Evolutionary conservation across 2,888 invertebrate species (phyloP).

Genomic region (Callimorpha dominula): DNA sequence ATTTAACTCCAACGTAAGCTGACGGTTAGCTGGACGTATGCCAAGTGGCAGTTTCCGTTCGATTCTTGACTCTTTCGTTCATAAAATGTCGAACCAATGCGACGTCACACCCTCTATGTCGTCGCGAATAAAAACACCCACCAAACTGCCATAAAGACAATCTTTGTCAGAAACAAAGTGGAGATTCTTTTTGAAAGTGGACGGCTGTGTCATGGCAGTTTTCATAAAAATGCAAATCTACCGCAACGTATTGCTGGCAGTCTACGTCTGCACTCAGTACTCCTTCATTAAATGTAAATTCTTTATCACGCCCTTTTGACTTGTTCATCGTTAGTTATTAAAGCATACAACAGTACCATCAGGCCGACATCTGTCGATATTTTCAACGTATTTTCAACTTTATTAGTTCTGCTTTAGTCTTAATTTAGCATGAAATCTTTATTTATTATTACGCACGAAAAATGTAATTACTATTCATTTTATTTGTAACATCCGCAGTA

Average conservation of each 20-base stretch:
- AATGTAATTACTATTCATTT: slow-evolving; percentile 51
- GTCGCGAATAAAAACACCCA: slow-evolving; percentile 49
- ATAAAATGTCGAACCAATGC: slow-evolving; percentile 54
- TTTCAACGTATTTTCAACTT: slow-evolving; percentile 36
- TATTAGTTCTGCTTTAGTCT: slow-evolving; percentile 17
- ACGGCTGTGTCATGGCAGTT: slow-evolving; percentile 58
- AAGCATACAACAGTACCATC: slow-evolving; percentile 52
- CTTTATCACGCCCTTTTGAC: slow-evolving; percentile 58
- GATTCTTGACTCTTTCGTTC: slow-evolving; percentile 50
- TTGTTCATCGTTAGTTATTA: slow-evolving; percentile 54
- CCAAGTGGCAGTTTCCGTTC: slow-evolving; percentile 53
- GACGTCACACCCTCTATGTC: slow-evolving; percentile 36
- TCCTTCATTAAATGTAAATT: slow-evolving; percentile 72
- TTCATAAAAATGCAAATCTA: slow-evolving; percentile 74
- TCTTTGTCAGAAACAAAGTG: slow-evolving; percentile 52
- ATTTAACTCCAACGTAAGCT: slow-evolving; percentile 53
- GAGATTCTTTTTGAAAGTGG: slow-evolving; percentile 56
- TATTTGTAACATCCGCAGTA: slow-evolving; percentile 47
- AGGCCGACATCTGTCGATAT: slow-evolving; percentile 29
- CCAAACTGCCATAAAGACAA: slow-evolving; percentile 55
- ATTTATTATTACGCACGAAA: slow-evolving; percentile 48
- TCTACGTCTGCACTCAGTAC: slow-evolving; percentile 49
- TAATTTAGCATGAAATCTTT: slow-evolving; percentile 18
- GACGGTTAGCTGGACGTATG: slow-evolving; percentile 53
- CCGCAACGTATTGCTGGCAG: slow-evolving; percentile 62